These are phyloP conservation scores for Pseudorectes ferrugineus DNA, from an alignment of 2,113 vertebrate species.

Conservation along the genomic window DNA sequence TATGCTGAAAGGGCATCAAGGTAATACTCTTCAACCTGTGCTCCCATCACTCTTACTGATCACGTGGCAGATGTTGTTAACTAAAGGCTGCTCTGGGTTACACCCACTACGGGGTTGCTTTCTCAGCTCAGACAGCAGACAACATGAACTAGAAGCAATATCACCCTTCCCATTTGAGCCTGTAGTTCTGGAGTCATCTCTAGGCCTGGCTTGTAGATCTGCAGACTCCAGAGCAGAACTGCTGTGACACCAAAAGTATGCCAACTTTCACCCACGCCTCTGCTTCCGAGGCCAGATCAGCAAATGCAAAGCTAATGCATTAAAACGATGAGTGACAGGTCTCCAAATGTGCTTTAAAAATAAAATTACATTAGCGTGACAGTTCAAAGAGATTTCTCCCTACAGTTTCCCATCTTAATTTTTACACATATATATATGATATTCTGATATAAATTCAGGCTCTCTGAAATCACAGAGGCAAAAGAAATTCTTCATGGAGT, in stretches of 20 bases:
- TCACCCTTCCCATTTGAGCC: neutral
- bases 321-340: fast-evolving
- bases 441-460: neutral
- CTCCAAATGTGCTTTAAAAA: neutral
- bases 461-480: neutral
- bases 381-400: neutral
- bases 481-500: neutral
- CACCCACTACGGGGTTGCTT: too few species aligned
- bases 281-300: neutral
- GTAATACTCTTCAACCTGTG: fast-evolving
- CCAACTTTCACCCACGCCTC: fast-evolving
- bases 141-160: neutral
- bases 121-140: neutral
- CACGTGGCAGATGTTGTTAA: neutral
- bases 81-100: neutral
- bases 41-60: neutral
- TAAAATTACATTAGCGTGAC: neutral
- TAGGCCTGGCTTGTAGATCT: neutral
- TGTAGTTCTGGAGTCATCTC: neutral
- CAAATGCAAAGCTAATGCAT: neutral
- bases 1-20: neutral
- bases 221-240: neutral
- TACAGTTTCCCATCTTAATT: neutral
- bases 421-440: neutral
- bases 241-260: neutral